Evolutionary conservation across 2,888 invertebrate genomes (phyloP), one percentile per base, ranked within the genome.

Genomic region (Rambutsinella grinnellia): DNA sequence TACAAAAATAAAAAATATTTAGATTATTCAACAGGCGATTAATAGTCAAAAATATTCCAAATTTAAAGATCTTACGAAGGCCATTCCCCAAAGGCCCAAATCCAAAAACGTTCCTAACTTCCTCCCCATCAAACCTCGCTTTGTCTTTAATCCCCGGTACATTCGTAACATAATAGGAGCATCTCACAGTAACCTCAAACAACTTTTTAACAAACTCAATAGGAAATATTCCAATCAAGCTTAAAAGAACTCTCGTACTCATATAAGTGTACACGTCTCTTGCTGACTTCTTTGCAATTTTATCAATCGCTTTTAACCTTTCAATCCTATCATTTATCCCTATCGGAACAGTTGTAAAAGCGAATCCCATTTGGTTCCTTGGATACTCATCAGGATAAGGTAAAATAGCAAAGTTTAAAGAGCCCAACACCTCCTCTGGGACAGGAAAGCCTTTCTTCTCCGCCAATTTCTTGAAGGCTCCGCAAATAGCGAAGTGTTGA

Each of bases 361-460:
- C 15, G 5, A 44, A 23, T n/a, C n/a, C 44, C n/a, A n/a, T 17
- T 8, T 49, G 6, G 19, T 61, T 61, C 2, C 26, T 24, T 1
- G 44, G 26, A 66, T 44, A 24, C 10, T 54, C 54, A 56, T 66
- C 27, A 0, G 56, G 56, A 24, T 56, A 66, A 8, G 66, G 66
- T 1, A 66, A 26, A 15, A 44, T n/a, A 8, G 54, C 66, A 24
- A 46, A 36, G 0, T 44, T 46, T 46, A 66, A 44, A 10, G 44
- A 44, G 13, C 54, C 66, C 10, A 24, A n/a, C 0, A 23, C 56
- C 1, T 3, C 13, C 3, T 17, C 17, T 8, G 66, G 56, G 17
- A 66, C 47, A 2, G 23, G 47, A 17, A 23, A 26, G 6, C 24
- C 54, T 10, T 27, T 44, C 28, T 47, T 36, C 8, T 24, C 24